Evolutionary conservation across 2,888 invertebrate species (phyloP), one percentile per base, ranked within the genome.

Genomic region (Metopia argyrocephala): DNA sequence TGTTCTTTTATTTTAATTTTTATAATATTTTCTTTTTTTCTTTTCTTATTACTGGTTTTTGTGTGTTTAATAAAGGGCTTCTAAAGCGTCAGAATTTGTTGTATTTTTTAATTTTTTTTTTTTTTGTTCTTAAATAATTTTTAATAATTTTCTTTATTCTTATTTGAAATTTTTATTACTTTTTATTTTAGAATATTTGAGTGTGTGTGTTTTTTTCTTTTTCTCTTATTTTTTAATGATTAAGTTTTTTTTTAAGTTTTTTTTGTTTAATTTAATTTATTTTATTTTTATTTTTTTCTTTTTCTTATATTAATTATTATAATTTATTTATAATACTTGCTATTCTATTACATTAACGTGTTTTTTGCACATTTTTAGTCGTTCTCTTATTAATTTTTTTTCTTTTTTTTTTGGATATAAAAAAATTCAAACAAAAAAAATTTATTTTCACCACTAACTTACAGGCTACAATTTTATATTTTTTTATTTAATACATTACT

Each of bases 51-150:
- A 21, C 5, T 23, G 12, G 66, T 76, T 76, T 62, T 9, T 70
- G 57, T 62, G 56, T 76, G 62, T 48, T 76, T 82, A 76, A 80
- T 83, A 76, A 82, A 79, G 83, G 81, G 82, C 81, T 79, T 78
- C 82, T 82, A 82, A 82, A 79, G 79, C 79, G 79, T 79, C 79
- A 71, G 79, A 79, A 79, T n/a, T n/a, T n/a, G n/a, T n/a, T n/a
- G n/a, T n/a, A n/a, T 83, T 76, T 79, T 73, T 52, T 56, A 27
- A 15, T 75, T 46, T 48, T 25, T 65, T 52, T 28, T 23, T 62
- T 20, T 80, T 57, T 69, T 54, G 21, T 70, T 71, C 66, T 65
- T 79, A 76, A 50, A 75, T 75, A 76, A 45, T 73, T 56, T 70
- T 78, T 66, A 66, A 71, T 76, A 81, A 79, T 76, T 48, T 50